phyloP scores from a whole-genome alignment of 2,113 vertebrate genomes.

The Pituophis catenifer region DNA sequence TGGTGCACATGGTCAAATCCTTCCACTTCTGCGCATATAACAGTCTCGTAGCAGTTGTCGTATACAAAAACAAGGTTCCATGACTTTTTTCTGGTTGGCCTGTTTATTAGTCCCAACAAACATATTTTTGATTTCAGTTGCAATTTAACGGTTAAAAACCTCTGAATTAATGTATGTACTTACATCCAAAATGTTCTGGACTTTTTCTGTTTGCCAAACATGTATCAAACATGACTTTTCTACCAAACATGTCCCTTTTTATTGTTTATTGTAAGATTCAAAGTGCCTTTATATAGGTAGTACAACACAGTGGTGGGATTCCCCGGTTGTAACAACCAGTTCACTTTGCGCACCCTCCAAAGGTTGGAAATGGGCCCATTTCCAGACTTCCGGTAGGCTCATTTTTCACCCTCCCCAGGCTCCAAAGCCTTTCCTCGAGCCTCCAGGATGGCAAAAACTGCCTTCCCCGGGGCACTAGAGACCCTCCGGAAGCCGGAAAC shows the following conservation, averaged over 20 bases:
- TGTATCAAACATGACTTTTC: background rate
- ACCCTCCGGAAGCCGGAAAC: too few relatives aligned
- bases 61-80: background rate
- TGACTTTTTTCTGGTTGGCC: background rate
- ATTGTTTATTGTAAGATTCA: too few relatives aligned
- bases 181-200: background rate
- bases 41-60: background rate
- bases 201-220: background rate
- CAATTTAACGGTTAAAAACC: background rate
- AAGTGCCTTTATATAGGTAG: too few relatives aligned
- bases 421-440: too few relatives aligned
- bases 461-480: too few relatives aligned
- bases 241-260: background rate
- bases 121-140: background rate
- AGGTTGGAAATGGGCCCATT: too few relatives aligned
- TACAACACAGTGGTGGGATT: too few relatives aligned
- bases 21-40: background rate
- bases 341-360: rapidly evolving
- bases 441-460: too few relatives aligned
- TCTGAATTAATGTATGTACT: background rate
- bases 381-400: too few relatives aligned
- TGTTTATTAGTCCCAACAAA: background rate
- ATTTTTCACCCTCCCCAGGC: too few relatives aligned
- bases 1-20: background rate
- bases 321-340: too few relatives aligned